Base-by-base conservation (phyloP, 2,797 vertebrate genomes). In the Mus spretus region DNA sequence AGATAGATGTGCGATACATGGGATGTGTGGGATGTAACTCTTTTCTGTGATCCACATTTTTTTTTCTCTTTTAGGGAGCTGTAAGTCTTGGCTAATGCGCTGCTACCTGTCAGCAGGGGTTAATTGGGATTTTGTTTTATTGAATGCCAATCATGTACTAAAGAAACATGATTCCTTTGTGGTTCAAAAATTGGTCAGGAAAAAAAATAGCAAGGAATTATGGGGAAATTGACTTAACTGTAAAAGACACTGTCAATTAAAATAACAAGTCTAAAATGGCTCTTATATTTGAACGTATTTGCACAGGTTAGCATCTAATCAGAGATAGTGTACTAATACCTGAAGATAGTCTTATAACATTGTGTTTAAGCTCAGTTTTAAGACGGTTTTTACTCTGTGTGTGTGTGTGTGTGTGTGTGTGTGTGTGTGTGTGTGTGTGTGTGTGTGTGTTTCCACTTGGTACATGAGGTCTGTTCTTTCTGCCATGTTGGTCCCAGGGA, bases 201-300 rank as follows among this genome's bases (percentile, higher is more conserved):
- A 57, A 92, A 90, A 91, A 97, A 92, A 63, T 47, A 92, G 84
- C 63, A 95, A 80, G 78, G 61, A 85, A 83, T 77, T 96, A 74
- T 50, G 28, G 72, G 50, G 88, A 96, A 95, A 87, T 47, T 95
- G 80, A 94, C 61, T 96, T 96, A 90, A 91, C 67, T 94, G 31
- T 75, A 74, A 97, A 97, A 93, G 79, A 80, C 37, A 89, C 86
- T 94, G 67, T 95, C 85, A 92, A 94, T 93, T 31, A 90, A 70
- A 94, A 94, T 79, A 96, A 55, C 28, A 67, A 44, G 79, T 89
- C 70, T 96, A 83, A 89, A 91, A 83, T 80, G 84, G 31, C 44
- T 86, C 67, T 89, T 89, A 63, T 28, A 89, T 89, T 94, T 89
- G 59, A 89, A 59, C 91, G 89, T 70, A 95, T 90, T 96, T 96